phyloP scores from a whole-genome alignment of 2,113 vertebrate species.

The Phaethornis superciliosus region DNA sequence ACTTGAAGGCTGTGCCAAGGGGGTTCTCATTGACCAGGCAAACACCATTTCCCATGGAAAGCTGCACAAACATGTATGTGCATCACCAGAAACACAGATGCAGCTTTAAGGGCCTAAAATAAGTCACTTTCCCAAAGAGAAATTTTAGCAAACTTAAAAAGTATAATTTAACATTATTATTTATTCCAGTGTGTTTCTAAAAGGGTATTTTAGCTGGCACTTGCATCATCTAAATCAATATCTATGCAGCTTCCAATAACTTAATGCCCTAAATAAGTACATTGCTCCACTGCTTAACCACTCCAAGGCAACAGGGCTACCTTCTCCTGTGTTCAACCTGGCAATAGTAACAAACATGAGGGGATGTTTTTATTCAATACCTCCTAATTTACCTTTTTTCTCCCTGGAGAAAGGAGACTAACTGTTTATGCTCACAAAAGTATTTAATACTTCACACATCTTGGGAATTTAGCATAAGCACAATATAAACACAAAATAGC shows the following conservation, averaged over 20 bases:
- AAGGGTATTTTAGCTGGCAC: slow-evolving; percentile 27
- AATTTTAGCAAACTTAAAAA: slow-evolving; percentile 31
- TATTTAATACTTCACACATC: slow-evolving; percentile 7
- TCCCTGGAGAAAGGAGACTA: background rate
- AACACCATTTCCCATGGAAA: background rate
- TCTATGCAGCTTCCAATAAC: background rate
- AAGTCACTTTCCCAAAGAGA: background rate
- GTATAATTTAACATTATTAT: slow-evolving; percentile 37
- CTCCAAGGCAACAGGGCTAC: background rate
- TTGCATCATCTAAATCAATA: slow-evolving; percentile 50
- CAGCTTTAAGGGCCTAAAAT: slow-evolving; percentile 38
- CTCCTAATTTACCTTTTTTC: background rate
- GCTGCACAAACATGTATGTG: background rate
- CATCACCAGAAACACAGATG: background rate
- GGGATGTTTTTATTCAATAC: background rate
- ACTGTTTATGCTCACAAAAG: background rate
- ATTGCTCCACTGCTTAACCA: slow-evolving; percentile 6
- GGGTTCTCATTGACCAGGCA: background rate
- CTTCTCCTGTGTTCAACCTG: background rate
- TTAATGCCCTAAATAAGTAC: slow-evolving; percentile 31
- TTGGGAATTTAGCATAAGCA: background rate
- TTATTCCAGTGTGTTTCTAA: slow-evolving; percentile 36
- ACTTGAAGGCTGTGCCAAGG: background rate
- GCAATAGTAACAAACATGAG: background rate
- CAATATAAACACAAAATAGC: background rate